A percentile compares a stretch with the other conserved stretches of the same genome.
Conservation (phyloP, 2,797 vertebrate genomes). For the Acomys russatus region DNA sequence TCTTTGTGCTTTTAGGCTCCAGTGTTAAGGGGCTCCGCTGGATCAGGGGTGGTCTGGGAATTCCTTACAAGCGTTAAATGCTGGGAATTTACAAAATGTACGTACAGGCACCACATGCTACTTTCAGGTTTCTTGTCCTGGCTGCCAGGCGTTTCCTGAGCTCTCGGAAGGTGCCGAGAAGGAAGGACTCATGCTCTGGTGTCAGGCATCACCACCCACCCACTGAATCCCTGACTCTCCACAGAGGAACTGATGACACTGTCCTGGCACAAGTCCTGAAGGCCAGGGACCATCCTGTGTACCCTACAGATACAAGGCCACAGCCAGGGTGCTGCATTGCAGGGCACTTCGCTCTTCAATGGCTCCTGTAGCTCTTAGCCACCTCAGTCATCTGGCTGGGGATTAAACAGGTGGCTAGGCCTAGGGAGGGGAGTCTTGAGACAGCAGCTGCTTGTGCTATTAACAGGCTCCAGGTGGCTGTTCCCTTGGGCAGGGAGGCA, state of each 20-base stretch:
- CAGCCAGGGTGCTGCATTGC: neutral
- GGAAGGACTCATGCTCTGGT: neutral
- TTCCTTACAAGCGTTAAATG: neutral
- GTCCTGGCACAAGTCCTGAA: neutral
- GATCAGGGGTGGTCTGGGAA: neutral
- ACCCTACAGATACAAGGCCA: accelerated
- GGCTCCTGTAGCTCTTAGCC: neutral
- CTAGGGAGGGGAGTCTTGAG: neutral
- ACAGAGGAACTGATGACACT: neutral
- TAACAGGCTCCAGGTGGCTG: neutral
- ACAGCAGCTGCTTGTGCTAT: neutral
- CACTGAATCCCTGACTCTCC: neutral
- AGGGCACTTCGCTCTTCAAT: neutral
- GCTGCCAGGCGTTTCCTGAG: neutral
- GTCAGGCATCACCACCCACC: neutral
- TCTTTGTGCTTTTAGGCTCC: neutral
- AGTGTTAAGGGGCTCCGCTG: neutral
- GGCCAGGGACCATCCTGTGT: neutral
- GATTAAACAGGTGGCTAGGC: neutral
- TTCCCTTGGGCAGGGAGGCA: neutral
- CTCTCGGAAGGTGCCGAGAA: neutral
- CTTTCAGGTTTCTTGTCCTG: neutral
- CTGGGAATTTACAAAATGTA: neutral
- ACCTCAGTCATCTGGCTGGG: neutral
- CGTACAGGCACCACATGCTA: neutral